phyloP scores from a whole-genome alignment of 2,797 vertebrate genomes.

The Periophthalmus magnuspinnatus region DNA sequence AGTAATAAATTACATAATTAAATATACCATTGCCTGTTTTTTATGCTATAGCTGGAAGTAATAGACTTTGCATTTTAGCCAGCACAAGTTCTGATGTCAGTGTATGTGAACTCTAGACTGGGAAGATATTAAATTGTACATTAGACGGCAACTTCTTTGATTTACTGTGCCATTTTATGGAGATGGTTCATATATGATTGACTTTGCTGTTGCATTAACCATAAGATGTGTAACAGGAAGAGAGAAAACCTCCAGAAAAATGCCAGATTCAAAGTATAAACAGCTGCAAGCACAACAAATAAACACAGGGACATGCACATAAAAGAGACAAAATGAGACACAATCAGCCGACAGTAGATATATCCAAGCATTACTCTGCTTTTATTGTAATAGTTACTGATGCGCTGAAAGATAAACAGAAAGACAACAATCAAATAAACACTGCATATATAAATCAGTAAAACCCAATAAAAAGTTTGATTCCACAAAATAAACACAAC shows the following conservation, averaged over 20 bases:
- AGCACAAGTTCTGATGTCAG: background rate
- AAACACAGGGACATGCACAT: too few species aligned
- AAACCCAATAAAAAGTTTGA: too few species aligned
- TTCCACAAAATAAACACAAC: too few species aligned
- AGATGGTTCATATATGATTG: background rate
- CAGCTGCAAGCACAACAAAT: too few species aligned
- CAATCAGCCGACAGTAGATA: too few species aligned
- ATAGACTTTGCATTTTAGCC: background rate
- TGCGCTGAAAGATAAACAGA: too few species aligned
- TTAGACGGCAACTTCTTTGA: background rate
- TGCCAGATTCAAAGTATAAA: background rate
- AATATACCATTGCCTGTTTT: slow-evolving; percentile 29
- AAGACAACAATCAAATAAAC: too few species aligned
- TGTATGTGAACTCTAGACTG: background rate
- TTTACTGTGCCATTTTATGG: background rate
- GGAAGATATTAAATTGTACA: background rate
- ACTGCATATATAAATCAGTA: too few species aligned
- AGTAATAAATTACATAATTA: slow-evolving; percentile 85
- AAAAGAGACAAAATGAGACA: too few species aligned
- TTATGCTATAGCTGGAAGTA: background rate
- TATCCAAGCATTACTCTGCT: too few species aligned
- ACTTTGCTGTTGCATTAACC: background rate
- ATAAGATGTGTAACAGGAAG: background rate
- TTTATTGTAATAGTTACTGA: too few species aligned
- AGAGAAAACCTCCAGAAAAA: background rate